Conservation (phyloP, 2,888 invertebrate species). For the Metopia argyrocephala region DNA sequence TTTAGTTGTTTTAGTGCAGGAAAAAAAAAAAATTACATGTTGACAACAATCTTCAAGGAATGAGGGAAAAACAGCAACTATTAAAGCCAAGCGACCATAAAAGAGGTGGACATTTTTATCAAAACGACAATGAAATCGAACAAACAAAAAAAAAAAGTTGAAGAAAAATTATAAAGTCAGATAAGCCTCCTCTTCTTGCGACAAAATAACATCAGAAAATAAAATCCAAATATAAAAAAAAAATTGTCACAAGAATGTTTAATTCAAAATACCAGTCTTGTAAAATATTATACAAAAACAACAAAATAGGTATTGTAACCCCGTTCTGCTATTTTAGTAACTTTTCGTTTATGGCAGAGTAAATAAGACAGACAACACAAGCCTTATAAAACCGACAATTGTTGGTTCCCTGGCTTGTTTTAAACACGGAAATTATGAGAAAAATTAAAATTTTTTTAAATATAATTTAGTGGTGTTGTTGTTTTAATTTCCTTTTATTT, state of each 20-base stretch:
- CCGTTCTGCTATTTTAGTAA: background rate
- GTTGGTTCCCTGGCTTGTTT: background rate
- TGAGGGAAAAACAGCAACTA: background rate
- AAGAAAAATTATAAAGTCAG: slow-evolving; percentile 50
- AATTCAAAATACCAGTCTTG: background rate
- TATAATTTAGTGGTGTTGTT: background rate
- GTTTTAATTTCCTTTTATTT: slow-evolving; percentile 14
- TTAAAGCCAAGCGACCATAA: slow-evolving; percentile 35
- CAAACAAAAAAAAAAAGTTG: background rate
- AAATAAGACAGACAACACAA: slow-evolving; percentile 26
- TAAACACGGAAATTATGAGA: background rate
- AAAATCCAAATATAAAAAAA: slow-evolving; percentile 21
- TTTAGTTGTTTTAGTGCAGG: slow-evolving; percentile 10
- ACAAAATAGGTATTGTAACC: background rate
- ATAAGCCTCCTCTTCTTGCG: slow-evolving; percentile 19
- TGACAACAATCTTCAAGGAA: slow-evolving; percentile 6
- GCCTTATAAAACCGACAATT: slow-evolving; percentile 3
- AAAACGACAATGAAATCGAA: slow-evolving; percentile 47
- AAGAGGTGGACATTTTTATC: slow-evolving; percentile 55
- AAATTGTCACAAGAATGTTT: slow-evolving; percentile 24
- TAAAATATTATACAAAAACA: background rate
- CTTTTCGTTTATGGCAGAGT: background rate
- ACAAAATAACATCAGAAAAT: background rate
- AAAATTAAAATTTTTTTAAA: background rate
- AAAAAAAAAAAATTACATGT: slow-evolving; percentile 11